phyloP scores from a whole-genome alignment of 2,888 invertebrate species.

The Nowickia ferox region DNA sequence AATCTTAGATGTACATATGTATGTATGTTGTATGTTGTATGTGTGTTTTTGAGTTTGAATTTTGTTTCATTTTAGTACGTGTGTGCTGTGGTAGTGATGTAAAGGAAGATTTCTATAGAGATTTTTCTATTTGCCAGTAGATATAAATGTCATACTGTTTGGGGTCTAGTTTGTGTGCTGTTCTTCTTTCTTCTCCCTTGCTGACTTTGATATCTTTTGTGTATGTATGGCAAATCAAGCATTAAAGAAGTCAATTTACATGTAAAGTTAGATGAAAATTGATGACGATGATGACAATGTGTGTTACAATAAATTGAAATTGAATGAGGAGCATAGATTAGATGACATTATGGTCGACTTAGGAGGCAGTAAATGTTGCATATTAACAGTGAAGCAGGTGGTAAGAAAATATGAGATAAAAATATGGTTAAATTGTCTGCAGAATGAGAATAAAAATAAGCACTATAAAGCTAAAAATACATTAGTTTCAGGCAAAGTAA shows the following conservation, averaged over 20 bases:
- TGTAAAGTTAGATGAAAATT: conserved; percentile 50
- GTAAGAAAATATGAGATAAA: no score
- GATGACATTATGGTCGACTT: conserved; percentile 30
- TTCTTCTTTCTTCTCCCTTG: not conserved
- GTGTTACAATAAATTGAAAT: conserved; percentile 36
- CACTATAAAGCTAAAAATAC: no score
- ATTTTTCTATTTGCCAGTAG: conserved; percentile 48
- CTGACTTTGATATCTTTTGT: conserved; percentile 42
- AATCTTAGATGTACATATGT: conserved; percentile 38
- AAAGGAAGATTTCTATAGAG: conserved; percentile 56
- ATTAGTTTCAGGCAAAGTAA: no score
- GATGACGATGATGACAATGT: conserved; percentile 60
- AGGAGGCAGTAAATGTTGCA: not conserved
- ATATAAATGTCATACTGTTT: conserved; percentile 51
- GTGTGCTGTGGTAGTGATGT: conserved; percentile 18
- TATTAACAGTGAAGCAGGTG: not conserved
- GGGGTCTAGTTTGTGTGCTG: conserved; percentile 25
- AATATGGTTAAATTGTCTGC: no score
- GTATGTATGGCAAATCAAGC: conserved; percentile 33
- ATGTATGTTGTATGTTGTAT: not conserved
- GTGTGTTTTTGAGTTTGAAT: conserved; percentile 26
- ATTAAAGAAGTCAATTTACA: conserved; percentile 68
- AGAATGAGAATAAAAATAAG: no score
- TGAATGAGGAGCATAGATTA: conserved; percentile 10
- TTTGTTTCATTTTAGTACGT: not conserved